Percentiles rank a stretch among this genome's conserved stretches.
These are phyloP conservation scores for Lithosia quadra DNA, from an alignment of 2,888 invertebrate species.

Conservation along the genomic window DNA sequence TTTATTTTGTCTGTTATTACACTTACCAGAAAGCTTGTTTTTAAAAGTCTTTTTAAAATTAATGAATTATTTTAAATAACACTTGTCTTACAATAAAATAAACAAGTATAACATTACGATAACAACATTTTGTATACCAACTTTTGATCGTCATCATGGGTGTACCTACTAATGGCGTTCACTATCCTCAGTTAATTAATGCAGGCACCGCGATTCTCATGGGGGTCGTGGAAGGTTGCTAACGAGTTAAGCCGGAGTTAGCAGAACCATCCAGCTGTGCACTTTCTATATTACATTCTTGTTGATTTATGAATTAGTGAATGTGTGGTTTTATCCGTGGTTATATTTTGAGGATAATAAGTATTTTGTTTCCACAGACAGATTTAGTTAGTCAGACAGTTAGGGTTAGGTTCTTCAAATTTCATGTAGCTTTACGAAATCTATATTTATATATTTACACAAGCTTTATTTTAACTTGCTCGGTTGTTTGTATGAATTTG, in stretches of 20 bases:
- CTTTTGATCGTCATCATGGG: not conserved
- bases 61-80: not conserved
- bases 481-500: no score
- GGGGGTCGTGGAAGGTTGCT: not conserved
- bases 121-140: not conserved
- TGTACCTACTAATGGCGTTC: constrained; percentile 1
- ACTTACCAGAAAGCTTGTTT: no score
- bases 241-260: constrained; percentile 2
- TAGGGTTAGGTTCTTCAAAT: no score
- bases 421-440: no score
- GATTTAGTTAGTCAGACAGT: no score
- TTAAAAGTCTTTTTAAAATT: no score
- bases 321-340: not conserved
- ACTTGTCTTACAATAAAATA: not conserved
- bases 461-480: no score
- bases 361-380: not conserved
- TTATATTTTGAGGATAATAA: not conserved
- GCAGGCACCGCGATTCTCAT: not conserved
- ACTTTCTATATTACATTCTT: constrained; percentile 2
- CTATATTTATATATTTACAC: no score
- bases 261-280: not conserved
- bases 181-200: not conserved
- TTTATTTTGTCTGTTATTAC: no score
- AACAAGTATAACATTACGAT: not conserved
- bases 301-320: not conserved